Conservation (phyloP, 2,113 vertebrate species). For the Rhineura floridana region DNA sequence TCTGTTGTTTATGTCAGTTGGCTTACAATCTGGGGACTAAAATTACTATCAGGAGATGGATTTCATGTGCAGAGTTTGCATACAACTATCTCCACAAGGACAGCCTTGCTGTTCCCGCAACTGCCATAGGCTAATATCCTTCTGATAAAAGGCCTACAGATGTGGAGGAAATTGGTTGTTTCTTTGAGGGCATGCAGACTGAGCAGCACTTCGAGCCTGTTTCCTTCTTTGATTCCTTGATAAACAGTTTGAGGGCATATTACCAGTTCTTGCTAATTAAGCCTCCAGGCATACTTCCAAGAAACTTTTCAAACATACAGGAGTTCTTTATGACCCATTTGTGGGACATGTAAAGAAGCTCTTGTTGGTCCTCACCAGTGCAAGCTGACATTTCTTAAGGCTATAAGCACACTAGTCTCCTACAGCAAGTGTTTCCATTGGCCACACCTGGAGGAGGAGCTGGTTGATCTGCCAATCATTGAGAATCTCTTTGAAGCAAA, state of each 20-base stretch:
- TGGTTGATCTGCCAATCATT: too few relatives aligned
- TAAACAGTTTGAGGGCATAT: neutral
- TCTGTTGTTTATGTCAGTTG: neutral
- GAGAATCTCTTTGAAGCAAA: too few relatives aligned
- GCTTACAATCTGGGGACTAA: neutral
- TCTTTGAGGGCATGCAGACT: neutral
- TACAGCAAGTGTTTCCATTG: too few relatives aligned
- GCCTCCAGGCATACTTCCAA: neutral
- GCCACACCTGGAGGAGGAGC: too few relatives aligned
- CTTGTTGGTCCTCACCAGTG: neutral
- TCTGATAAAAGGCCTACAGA: neutral
- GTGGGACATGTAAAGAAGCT: conserved; percentile 28
- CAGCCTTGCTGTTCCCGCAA: neutral
- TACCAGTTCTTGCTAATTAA: neutral
- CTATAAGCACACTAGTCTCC: too few relatives aligned
- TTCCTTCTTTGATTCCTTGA: neutral
- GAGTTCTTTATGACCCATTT: neutral
- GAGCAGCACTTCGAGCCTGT: neutral
- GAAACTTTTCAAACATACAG: neutral
- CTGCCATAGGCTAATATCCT: neutral
- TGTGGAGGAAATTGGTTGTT: neutral
- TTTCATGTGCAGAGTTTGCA: neutral
- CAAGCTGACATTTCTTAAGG: conserved; percentile 51
- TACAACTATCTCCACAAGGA: neutral
- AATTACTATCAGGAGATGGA: neutral